Evolutionary conservation across 2,113 vertebrate species (phyloP).

Genomic region (Eulacestoma nigropectus): DNA sequence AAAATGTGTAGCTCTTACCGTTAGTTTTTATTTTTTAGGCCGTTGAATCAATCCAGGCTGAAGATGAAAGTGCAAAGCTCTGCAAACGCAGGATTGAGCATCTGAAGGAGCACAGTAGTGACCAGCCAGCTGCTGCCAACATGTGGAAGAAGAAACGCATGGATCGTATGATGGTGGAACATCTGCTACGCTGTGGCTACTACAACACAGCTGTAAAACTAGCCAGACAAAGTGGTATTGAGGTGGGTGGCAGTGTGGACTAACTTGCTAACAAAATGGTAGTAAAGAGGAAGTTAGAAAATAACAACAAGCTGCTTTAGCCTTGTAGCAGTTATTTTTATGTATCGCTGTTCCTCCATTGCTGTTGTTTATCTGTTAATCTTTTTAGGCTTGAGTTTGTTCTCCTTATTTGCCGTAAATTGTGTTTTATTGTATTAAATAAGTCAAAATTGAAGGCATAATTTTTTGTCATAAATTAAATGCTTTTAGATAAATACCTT

Average conservation of each 20-base stretch:
- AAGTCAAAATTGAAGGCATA: neutral
- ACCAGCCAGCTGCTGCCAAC: conserved; percentile 88
- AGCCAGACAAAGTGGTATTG: conserved; percentile 93
- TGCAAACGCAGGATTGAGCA: conserved; percentile 97
- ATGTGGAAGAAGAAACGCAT: conserved; percentile 98
- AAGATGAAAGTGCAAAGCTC: conserved; percentile 96
- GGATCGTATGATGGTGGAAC: conserved; percentile 99
- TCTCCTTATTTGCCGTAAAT: neutral
- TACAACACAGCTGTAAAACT: conserved; percentile 97
- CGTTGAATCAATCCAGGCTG: conserved; percentile 96
- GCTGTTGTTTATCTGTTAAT: neutral
- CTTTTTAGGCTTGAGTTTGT: neutral
- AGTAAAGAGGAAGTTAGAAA: neutral
- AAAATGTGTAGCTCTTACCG: neutral
- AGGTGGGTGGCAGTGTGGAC: conserved; percentile 72
- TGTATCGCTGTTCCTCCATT: neutral
- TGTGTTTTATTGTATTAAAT: neutral
- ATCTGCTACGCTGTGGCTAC: conserved; percentile 94
- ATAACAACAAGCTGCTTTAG: neutral
- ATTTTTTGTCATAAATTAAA: neutral
- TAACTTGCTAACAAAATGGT: neutral
- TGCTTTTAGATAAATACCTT: neutral
- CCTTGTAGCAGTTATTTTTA: neutral
- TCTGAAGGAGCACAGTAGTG: conserved; percentile 95
- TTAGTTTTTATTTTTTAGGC: conserved; percentile 70